phyloP scores from a whole-genome alignment of 2,888 invertebrate species.

The Torymus texanus region DNA sequence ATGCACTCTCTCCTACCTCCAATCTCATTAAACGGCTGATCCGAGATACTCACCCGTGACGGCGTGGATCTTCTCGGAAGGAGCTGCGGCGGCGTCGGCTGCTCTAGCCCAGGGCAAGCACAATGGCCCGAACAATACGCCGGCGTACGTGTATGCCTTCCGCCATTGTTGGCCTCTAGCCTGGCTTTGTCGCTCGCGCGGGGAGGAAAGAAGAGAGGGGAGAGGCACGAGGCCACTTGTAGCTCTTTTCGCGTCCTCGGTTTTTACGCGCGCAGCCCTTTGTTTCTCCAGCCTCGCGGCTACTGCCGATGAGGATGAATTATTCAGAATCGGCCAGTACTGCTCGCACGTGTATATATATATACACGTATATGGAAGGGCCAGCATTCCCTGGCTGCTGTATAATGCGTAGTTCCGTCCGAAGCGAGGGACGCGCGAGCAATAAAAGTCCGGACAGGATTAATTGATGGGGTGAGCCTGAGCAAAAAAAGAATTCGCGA shows the following conservation, averaged over 20 bases:
- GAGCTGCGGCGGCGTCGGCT: background rate
- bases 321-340: conserved; percentile 27
- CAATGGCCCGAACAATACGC: conserved; percentile 17
- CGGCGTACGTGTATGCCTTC: background rate
- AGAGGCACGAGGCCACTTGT: conserved; percentile 23
- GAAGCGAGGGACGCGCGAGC: too few species aligned
- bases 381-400: too few species aligned
- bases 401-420: too few species aligned
- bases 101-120: conserved; percentile 1
- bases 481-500: too few species aligned
- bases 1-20: too few species aligned
- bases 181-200: conserved; percentile 18
- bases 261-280: background rate
- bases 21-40: too few species aligned
- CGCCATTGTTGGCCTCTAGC: conserved; percentile 8
- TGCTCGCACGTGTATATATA: background rate
- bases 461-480: too few species aligned
- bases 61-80: too few species aligned
- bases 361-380: too few species aligned
- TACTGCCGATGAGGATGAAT: conserved; percentile 29
- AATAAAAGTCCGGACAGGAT: too few species aligned
- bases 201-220: too few species aligned
- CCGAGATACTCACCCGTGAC: too few species aligned
- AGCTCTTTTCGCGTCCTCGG: conserved; percentile 23
- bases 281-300: background rate